These are phyloP conservation scores for Sialia sialis DNA, from an alignment of 2,113 vertebrate genomes.

Conservation along the genomic window DNA sequence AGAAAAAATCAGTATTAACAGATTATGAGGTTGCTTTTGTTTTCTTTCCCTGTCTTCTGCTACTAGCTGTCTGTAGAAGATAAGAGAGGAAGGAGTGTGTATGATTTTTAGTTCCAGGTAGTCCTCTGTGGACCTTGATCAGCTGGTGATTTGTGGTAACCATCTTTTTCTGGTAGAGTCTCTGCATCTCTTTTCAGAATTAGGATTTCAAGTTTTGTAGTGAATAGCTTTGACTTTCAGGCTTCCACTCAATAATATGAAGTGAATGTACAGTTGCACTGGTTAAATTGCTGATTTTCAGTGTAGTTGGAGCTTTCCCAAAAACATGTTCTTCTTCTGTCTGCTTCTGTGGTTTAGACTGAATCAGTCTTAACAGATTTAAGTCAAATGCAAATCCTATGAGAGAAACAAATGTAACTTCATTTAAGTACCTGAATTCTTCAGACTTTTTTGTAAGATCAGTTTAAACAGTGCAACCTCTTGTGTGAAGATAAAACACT, in stretches of 20 bases:
- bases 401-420: not conserved
- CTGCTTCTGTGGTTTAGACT: not conserved
- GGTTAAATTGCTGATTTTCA: not conserved
- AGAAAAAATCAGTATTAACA: not conserved
- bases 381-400: not conserved
- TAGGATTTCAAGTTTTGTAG: conserved; percentile 18
- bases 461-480: conserved; percentile 25
- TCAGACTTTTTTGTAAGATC: not conserved
- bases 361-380: not conserved
- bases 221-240: not conserved
- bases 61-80: conserved; percentile 20
- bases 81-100: conserved; percentile 29
- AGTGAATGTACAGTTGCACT: not conserved
- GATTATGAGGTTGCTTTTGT: not conserved
- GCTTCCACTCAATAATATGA: not conserved
- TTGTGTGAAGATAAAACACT: conserved; percentile 21
- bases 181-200: conserved; percentile 12
- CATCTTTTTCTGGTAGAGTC: conserved; percentile 14
- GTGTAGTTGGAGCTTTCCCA: not conserved
- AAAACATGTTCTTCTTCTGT: not conserved
- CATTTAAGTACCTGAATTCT: not conserved
- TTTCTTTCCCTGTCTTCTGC: conserved; percentile 21
- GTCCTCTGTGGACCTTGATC: conserved; percentile 15
- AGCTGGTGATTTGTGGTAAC: conserved; percentile 20
- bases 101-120: conserved; percentile 52